phyloP scores from a whole-genome alignment of 2,113 vertebrate genomes.

The Kobus ellipsiprymnus region DNA sequence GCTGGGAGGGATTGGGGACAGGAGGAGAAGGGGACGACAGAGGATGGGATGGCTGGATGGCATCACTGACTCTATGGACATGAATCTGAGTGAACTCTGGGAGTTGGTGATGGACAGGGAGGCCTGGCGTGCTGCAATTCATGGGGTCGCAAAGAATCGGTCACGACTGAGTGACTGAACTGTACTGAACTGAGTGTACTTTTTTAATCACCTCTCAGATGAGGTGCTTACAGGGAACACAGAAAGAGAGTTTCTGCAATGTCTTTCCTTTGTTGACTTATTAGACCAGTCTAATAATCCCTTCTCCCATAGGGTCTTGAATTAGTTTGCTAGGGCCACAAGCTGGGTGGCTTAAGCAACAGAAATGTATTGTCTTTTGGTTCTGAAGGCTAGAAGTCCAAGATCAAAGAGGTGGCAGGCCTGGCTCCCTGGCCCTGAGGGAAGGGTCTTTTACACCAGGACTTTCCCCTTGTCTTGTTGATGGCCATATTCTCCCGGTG shows the following conservation, averaged over 20 bases:
- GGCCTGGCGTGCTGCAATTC: too few species aligned
- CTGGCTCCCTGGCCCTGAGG: not conserved
- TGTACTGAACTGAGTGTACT: not conserved
- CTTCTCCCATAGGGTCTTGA: not conserved
- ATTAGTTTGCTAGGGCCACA: not conserved
- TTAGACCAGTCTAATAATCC: not conserved
- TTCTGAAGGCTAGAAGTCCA: not conserved
- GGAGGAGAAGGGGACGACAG: too few species aligned
- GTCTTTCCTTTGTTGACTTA: not conserved
- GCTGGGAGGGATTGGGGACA: too few species aligned
- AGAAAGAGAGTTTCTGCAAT: not conserved
- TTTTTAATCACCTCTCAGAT: not conserved
- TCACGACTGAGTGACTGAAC: too few species aligned
- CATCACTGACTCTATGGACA: too few species aligned
- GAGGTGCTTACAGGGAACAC: not conserved
- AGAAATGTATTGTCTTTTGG: not conserved
- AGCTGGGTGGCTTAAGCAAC: not conserved
- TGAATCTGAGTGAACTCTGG: too few species aligned
- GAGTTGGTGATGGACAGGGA: too few species aligned
- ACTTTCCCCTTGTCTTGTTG: not conserved
- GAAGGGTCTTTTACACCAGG: not conserved
- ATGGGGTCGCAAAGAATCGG: too few species aligned
- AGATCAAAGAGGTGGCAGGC: not conserved
- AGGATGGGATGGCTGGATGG: too few species aligned
- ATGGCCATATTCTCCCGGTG: not conserved